Evolutionary conservation across 92 coral and sea anemone genomes (phyloP), one percentile per base, ranked within the genome.

Genomic region (Anthopleura xanthogrammica): DNA sequence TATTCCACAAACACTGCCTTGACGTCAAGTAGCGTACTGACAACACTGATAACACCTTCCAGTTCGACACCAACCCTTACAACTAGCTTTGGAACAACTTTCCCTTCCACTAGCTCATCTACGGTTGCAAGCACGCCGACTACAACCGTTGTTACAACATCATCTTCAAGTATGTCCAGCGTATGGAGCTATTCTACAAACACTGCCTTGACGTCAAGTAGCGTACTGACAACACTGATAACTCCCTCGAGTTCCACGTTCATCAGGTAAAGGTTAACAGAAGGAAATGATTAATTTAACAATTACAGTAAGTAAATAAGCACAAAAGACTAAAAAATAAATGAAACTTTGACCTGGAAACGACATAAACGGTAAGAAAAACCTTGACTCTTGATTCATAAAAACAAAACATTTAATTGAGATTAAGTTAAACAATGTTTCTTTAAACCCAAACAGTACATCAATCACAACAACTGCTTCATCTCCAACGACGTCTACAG

Each of bases 151-250:
- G 76, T 77, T 8, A 74, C 80, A 11, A 41, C 75, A 3, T 80
- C 89, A 1, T 75, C 82, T 2, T 42, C 86, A 16, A 86, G 89
- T 76, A 56, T 52, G 17, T 82, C 84, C 39, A 86, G 82, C 20
- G 54, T 75, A 4, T 82, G 86, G 52, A 86, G 85, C 73, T 77
- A 82, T 56, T 66, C 75, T 0, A 80, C 60, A 12, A 72, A 52
- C 41, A 54, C 64, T 71, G 81, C 77, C 5, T 57, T 73, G 1
- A 65, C 80, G 10, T 87, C 86, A 52, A 77, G 83, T 23, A 75
- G 57, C 75, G 42, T 71, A 0, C 41, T 84, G 7, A 87, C 90
- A 0, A 81, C 90, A 16, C 39, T 79, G 13, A 17, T 36, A 17
- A 78, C 82, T 29, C 54, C 82, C 4, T 60, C 81, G 2, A 46